phyloP scores from a whole-genome alignment of 2,888 invertebrate species.

The Troides aeacus region DNA sequence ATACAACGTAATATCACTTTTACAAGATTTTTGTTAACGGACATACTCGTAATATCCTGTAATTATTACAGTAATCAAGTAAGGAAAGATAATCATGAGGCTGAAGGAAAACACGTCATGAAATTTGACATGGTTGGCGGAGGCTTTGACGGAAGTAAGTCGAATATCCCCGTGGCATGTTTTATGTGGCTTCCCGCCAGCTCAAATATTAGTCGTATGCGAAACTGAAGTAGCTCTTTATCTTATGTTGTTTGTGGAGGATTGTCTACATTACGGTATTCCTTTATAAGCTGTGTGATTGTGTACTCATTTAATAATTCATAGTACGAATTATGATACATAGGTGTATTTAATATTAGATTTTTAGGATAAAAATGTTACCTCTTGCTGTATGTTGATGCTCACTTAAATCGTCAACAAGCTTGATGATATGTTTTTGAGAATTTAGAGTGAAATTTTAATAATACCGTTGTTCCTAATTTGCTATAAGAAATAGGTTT shows the following conservation, averaged over 20 bases:
- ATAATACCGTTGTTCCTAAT: too few species aligned
- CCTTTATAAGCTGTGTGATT: constrained; percentile 3
- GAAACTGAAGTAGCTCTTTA: constrained; percentile 14
- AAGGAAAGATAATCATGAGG: not conserved
- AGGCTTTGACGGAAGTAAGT: constrained; percentile 8
- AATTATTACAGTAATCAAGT: not conserved
- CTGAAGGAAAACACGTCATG: constrained; percentile 14
- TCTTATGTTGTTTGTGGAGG: constrained; percentile 23
- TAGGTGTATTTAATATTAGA: not conserved
- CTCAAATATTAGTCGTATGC: constrained; percentile 24
- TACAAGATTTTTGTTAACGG: not conserved
- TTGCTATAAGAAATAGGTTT: too few species aligned
- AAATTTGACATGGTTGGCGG: constrained; percentile 7
- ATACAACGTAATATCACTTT: too few species aligned
- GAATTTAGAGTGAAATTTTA: too few species aligned
- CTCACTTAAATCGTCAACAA: too few species aligned
- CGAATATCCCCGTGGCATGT: constrained; percentile 13
- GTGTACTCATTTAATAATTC: not conserved
- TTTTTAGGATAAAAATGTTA: not conserved
- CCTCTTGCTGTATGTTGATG: not conserved
- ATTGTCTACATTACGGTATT: constrained; percentile 11
- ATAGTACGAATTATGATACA: not conserved
- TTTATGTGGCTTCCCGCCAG: constrained; percentile 16
- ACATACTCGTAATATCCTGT: not conserved
- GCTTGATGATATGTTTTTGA: too few species aligned